Conservation (phyloP, 2,797 vertebrate genomes). For the Myotis pilosus region DNA sequence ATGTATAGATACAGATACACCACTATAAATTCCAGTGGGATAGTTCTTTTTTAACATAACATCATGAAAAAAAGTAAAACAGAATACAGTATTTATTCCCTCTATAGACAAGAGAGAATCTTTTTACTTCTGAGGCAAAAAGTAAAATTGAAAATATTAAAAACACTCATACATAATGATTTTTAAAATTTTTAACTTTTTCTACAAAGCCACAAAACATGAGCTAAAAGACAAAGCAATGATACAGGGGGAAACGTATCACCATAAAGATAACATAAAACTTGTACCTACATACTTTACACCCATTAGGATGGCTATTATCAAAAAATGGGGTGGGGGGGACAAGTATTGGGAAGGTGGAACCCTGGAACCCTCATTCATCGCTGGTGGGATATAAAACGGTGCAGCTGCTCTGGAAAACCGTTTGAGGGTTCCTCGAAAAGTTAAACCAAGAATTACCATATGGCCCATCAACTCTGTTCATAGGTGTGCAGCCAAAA, state of each 20-base stretch:
- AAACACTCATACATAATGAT: not conserved
- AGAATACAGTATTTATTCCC: not conserved
- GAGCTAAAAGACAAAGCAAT: not conserved
- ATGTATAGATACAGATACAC: not conserved
- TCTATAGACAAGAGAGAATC: not conserved
- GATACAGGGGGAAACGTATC: not conserved
- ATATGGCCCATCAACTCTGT: not conserved
- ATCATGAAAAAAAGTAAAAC: not conserved
- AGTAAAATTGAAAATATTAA: not conserved
- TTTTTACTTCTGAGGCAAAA: not conserved
- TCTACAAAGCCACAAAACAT: not conserved
- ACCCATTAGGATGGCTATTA: not conserved
- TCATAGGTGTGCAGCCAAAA: not conserved
- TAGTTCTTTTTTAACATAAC: not conserved
- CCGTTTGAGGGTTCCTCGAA: not conserved
- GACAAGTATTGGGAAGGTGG: not conserved
- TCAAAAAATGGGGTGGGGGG: not conserved
- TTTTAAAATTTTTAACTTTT: not conserved
- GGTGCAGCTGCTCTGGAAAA: not conserved
- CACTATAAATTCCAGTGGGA: not conserved
- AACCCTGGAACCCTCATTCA: not conserved
- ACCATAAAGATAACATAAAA: slow-evolving; percentile 22
- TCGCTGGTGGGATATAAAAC: not conserved
- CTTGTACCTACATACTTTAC: not conserved
- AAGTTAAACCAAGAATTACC: not conserved